Conservation (phyloP, 2,797 vertebrate species). For the Peromyscus melanophrys region DNA sequence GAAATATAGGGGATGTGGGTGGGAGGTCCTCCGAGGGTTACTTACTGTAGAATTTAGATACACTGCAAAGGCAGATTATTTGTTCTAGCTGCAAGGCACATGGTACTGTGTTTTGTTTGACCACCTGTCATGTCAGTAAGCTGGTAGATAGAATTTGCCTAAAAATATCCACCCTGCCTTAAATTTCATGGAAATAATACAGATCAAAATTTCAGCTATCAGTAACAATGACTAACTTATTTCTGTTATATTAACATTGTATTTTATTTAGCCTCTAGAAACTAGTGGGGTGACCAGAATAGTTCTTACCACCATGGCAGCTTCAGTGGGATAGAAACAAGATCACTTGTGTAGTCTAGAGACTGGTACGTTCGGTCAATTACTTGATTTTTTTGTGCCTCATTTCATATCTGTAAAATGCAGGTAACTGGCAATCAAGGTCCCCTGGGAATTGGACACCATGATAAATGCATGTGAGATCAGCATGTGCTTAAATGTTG, state of each 20-base stretch:
- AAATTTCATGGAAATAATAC: slow-evolving; percentile 27
- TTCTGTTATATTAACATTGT: slow-evolving; percentile 6
- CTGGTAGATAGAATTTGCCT: slow-evolving; percentile 24
- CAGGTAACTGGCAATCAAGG: background rate
- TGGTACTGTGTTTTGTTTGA: slow-evolving; percentile 54
- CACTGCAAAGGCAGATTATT: slow-evolving; percentile 14
- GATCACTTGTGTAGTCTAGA: background rate
- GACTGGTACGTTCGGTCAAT: slow-evolving; percentile 10
- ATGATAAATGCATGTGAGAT: background rate
- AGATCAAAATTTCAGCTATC: background rate
- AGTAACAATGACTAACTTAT: background rate
- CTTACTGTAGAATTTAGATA: slow-evolving; percentile 51
- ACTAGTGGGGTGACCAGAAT: background rate
- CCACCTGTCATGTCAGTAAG: slow-evolving; percentile 52
- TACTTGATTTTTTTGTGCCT: slow-evolving; percentile 57
- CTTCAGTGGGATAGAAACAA: background rate
- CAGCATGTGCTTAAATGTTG: background rate
- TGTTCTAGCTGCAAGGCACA: background rate
- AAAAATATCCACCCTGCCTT: slow-evolving; percentile 40
- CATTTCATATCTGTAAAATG: slow-evolving; percentile 33
- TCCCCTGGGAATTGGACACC: background rate
- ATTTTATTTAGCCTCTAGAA: slow-evolving; percentile 61
- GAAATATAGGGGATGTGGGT: slow-evolving; percentile 18
- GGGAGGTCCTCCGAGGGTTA: background rate
- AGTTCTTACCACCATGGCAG: background rate